Evolutionary conservation across 2,113 vertebrate genomes (phyloP).

Genomic region (Dendropsophus ebraccatus): DNA sequence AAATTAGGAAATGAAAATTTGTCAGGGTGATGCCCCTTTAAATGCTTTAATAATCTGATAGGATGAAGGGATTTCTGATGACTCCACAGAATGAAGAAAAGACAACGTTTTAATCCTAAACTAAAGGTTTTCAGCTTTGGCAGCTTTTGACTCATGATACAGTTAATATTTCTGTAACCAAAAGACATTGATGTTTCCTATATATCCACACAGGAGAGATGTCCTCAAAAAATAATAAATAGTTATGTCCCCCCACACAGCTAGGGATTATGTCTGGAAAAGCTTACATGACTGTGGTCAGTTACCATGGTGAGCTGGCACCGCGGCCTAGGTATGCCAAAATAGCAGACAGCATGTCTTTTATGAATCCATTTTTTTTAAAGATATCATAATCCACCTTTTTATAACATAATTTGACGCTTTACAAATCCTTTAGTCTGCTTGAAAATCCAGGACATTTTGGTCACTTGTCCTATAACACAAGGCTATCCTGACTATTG

Average conservation of each 20-base stretch:
- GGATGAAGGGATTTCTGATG: background rate
- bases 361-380: conserved; percentile 32
- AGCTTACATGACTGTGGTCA: conserved; percentile 44
- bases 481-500: too few relatives aligned
- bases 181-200: background rate
- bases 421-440: background rate
- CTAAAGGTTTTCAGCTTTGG: background rate
- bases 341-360: conserved; percentile 47
- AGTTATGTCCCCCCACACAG: background rate
- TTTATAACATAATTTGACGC: background rate
- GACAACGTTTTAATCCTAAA: background rate
- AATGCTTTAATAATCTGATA: background rate
- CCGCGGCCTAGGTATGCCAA: conserved; percentile 12
- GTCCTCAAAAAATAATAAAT: too few relatives aligned
- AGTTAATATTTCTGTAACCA: background rate
- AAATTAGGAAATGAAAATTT: too few relatives aligned
- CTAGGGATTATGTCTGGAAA: conserved; percentile 14
- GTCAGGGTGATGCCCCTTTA: background rate
- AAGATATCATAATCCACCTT: conserved; percentile 15
- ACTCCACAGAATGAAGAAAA: background rate
- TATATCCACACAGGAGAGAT: background rate
- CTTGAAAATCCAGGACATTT: background rate
- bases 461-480: background rate
- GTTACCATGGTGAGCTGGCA: conserved; percentile 47
- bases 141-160: background rate